Evolutionary conservation across 2,888 invertebrate species (phyloP), one percentile per base, ranked within the genome.

Genomic region (Anthrax anthrax): DNA sequence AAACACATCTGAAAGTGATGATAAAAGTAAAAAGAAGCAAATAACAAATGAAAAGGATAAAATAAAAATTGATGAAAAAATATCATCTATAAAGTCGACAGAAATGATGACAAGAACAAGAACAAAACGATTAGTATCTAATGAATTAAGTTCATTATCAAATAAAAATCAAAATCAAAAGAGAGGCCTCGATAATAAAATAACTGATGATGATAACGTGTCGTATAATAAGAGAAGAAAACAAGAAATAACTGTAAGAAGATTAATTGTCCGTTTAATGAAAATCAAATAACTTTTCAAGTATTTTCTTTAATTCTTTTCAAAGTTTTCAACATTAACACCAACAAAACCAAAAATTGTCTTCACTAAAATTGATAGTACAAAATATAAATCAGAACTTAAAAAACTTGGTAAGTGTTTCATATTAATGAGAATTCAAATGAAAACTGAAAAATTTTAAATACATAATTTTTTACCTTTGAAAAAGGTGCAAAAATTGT

Each of bases 401-500:
- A 27, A 44, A 12, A 38, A 37, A 42, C 37, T 37, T n/a, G 47
- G 49, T 49, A 47, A 49, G 3, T 27, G 9, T 27, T 27, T 5
- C 9, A 27, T 27, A 23, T 23, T 6, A 4, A 23, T 23, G 2
- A 8, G 23, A 8, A 27, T 2, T 8, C 9, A 27, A 4, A 23
- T 23, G 9, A 27, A 27, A 8, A 27, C 5, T 8, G 5, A 27
- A 27, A 27, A 27, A 2, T 2, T 32, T 12, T 12, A 32, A 32
- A 12, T 12, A 32, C 29, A 10, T 36, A n/a, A 16, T 8, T 36
- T 36, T 36, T 36, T 36, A 6, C 5, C 16, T 36, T 16, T 36
- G 6, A 8, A 8, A 8, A 8, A 78, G 80, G 78, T 37, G 77
- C 75, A 1, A 62, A 61, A 3, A 56, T 77, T 32, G 76, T 76